Evolutionary conservation across 2,888 invertebrate species (phyloP).

Genomic region (Chrysolina haemoptera): DNA sequence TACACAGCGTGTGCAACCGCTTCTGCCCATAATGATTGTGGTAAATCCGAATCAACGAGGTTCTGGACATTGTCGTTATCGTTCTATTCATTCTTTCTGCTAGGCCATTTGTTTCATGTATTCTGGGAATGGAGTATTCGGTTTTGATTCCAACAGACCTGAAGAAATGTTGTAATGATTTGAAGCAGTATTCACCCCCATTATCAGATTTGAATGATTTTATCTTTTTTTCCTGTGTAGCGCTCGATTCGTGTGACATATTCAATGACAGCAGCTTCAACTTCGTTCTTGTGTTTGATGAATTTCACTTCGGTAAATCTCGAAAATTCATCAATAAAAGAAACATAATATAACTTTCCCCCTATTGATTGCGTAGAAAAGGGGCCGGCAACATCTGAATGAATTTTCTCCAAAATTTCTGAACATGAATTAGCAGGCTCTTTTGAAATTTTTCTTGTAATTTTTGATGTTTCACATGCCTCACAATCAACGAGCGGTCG

Average conservation of each 20-base stretch:
- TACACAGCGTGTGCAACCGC: background rate
- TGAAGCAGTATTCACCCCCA: background rate
- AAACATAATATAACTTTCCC: background rate
- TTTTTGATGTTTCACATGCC: no score
- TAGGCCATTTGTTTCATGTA: slow-evolving; percentile 1
- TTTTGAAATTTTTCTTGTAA: background rate
- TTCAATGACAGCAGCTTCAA: background rate
- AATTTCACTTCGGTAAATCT: background rate
- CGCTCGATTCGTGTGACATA: background rate
- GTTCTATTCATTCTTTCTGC: background rate
- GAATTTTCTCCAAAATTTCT: background rate
- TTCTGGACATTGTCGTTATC: background rate
- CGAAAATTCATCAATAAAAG: slow-evolving; percentile 1
- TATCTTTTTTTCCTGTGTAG: background rate
- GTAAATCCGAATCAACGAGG: background rate
- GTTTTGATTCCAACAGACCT: background rate
- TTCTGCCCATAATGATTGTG: slow-evolving; percentile 6
- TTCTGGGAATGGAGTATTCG: background rate
- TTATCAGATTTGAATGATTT: background rate
- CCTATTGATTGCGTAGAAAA: background rate
- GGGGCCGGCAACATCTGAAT: background rate
- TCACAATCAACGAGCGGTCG: no score
- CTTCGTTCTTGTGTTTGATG: background rate
- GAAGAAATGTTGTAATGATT: background rate
- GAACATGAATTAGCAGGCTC: background rate